Conservation (phyloP, 2,888 invertebrate genomes). For the Frankliniella fusca region DNA sequence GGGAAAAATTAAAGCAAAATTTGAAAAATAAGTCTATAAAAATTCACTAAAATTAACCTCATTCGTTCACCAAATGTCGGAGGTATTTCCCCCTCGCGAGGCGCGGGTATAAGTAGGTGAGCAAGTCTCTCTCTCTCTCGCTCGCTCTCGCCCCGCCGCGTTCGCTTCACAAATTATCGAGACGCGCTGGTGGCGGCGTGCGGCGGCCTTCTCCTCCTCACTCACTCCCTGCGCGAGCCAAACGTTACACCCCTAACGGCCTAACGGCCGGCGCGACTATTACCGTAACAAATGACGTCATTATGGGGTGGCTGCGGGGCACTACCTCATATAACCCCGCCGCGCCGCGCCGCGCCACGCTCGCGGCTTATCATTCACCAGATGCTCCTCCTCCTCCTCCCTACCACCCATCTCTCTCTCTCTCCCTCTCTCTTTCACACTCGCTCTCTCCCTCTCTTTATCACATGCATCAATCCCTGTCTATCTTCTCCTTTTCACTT, state of each 20-base stretch:
- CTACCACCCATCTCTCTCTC: neutral
- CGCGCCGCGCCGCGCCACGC: neutral
- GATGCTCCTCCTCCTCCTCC: no score
- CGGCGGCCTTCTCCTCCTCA: neutral
- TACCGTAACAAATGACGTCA: slow-evolving; percentile 16
- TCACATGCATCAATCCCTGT: neutral
- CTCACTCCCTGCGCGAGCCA: no score
- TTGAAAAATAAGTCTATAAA: no score
- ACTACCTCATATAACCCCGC: neutral
- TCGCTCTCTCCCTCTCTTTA: neutral
- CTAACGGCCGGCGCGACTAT: slow-evolving; percentile 5
- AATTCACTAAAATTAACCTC: no score
- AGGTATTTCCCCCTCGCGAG: no score
- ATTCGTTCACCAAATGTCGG: no score
- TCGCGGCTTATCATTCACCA: no score
- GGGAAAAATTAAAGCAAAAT: no score
- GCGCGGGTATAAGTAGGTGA: no score
- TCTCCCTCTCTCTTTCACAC: neutral
- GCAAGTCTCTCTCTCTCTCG: no score
- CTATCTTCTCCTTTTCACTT: neutral
- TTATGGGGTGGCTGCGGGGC: slow-evolving; percentile 1
- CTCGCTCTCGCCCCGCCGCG: neutral
- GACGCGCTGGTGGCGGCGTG: neutral
- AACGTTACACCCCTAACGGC: neutral
- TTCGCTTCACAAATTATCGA: neutral